These are phyloP conservation scores for Bedellia somnulentella DNA, from an alignment of 2,888 invertebrate species.

Conservation along the genomic window DNA sequence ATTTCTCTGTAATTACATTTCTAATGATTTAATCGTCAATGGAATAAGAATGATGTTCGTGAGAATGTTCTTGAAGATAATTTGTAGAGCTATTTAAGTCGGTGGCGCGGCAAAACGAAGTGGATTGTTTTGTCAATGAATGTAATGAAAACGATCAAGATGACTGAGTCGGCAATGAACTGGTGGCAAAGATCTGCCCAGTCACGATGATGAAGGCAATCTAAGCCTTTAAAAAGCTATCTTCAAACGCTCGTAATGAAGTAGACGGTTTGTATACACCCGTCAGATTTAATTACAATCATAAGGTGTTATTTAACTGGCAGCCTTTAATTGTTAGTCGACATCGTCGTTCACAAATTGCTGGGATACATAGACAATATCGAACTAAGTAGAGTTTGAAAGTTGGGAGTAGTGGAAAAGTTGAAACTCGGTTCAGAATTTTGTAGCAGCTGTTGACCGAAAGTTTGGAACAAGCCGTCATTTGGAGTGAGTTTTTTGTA, in stretches of 20 bases:
- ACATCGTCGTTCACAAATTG: neutral
- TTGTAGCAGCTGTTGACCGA: too few species aligned
- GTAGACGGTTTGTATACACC: slow-evolving; percentile 25
- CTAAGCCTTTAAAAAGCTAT: slow-evolving; percentile 1
- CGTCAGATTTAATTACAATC: slow-evolving; percentile 34
- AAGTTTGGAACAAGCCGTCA: too few species aligned
- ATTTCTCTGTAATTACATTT: too few species aligned
- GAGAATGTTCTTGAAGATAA: too few species aligned
- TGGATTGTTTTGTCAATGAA: slow-evolving; percentile 17
- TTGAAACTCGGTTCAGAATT: too few species aligned
- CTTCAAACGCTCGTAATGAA: slow-evolving; percentile 23
- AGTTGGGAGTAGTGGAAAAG: too few species aligned
- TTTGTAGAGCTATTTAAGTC: too few species aligned
- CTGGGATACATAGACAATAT: neutral
- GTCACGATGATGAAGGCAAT: neutral
- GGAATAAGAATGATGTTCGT: too few species aligned
- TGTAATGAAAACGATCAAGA: slow-evolving; percentile 20
- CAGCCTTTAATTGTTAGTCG: neutral
- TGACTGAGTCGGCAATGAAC: slow-evolving; percentile 16
- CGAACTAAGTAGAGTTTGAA: too few species aligned
- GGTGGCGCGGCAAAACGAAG: too few species aligned
- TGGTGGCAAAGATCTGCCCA: neutral
- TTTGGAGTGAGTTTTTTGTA: slow-evolving; percentile 6
- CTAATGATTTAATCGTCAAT: too few species aligned
- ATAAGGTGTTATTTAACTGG: slow-evolving; percentile 16